Evolutionary conservation across 1,140 invertebrate genomes (phyloP).

Genomic region (Aphelenchoides fujianensis): DNA sequence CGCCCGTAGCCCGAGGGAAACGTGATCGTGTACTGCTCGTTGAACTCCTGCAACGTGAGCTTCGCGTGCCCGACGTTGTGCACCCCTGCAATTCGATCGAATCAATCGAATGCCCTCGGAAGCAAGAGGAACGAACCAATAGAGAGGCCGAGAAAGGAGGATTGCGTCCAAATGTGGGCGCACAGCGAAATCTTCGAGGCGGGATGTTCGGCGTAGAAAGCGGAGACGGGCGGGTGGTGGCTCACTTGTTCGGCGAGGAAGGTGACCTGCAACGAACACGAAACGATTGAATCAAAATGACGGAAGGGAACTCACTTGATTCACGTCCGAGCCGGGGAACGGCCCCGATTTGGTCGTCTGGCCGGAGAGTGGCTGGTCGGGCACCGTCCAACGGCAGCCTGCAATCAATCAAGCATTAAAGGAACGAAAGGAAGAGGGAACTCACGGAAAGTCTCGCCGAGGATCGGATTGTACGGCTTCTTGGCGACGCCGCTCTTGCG

Average conservation of each 20-base stretch:
- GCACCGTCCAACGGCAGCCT: slow-evolving; percentile 66
- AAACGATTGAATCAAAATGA: background rate
- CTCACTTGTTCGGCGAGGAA: slow-evolving; percentile 98
- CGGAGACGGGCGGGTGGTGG: slow-evolving; percentile 85
- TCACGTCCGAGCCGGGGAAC: slow-evolving; percentile 58
- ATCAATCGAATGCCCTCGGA: too few relatives aligned
- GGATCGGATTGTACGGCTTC: slow-evolving; percentile 69
- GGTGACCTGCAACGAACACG: slow-evolving; percentile 52
- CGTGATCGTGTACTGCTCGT: slow-evolving; percentile 66
- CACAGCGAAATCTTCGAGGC: slow-evolving; percentile 64
- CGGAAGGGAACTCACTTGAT: slow-evolving; percentile 42
- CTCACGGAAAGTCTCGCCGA: slow-evolving; percentile 68
- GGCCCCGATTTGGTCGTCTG: slow-evolving; percentile 64
- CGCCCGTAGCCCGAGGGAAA: slow-evolving; percentile 68
- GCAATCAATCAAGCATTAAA: too few relatives aligned
- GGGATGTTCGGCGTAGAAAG: slow-evolving; percentile 67
- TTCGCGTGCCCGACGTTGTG: slow-evolving; percentile 66
- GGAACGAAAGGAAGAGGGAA: too few relatives aligned
- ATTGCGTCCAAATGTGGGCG: slow-evolving; percentile 68
- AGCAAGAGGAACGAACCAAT: too few relatives aligned
- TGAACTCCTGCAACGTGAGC: slow-evolving; percentile 65
- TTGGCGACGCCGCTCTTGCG: slow-evolving; percentile 67
- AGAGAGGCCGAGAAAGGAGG: slow-evolving; percentile 67
- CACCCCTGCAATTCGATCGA: too few relatives aligned
- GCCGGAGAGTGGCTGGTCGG: slow-evolving; percentile 67